Evolutionary conservation across 1,140 invertebrate genomes (phyloP), one percentile per base, ranked within the genome.

Genomic region (Apocrypta bakeri): DNA sequence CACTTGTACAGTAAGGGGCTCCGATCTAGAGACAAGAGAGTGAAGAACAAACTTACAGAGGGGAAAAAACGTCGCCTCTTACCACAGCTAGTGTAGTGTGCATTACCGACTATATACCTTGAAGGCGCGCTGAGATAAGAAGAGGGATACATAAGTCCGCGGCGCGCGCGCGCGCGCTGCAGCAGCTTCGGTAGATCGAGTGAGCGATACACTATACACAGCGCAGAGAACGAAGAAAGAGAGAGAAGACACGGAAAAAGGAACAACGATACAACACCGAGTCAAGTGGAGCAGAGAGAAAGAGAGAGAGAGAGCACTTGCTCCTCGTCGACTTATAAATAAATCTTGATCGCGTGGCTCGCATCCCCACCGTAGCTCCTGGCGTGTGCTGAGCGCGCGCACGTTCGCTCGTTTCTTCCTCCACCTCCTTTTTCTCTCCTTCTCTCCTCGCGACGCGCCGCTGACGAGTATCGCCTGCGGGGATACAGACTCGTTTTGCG

Each of bases 301-400:
- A 82, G 79, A 77, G 84, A 82, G 74, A 73, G 75, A 56, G 48
- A 56, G 48, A 56, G 48, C 48, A 56, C 61, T 24, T 37, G 17
- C 40, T 73, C 56, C 17, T 24, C 63, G 37, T 42, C 87, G 87
- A 89, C 89, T 92, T 92, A 91, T 91, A 92, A 92, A 92, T 92
- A 91, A 92, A 91, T 92, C 91, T 91, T 88, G 90, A 90, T 92
- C 91, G 91, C 91, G 91, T 92, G 91, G 91, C 91, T 90, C 89
- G 84, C 83, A 87, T 90, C 91, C 90, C 90, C 88, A 86, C 89
- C 85, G 80, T 31, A 27, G 29, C 74, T 79, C 76, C 61, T 82
- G 86, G 87, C 87, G 86, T 85, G 86, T 85, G 85, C 85, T 85
- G 74, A 64, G 64, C 61, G 63, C 84, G 83, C 85, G 81, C 83